Evolutionary conservation across 2,113 vertebrate species (phyloP).

Genomic region (Poeciliopsis occidentalis): DNA sequence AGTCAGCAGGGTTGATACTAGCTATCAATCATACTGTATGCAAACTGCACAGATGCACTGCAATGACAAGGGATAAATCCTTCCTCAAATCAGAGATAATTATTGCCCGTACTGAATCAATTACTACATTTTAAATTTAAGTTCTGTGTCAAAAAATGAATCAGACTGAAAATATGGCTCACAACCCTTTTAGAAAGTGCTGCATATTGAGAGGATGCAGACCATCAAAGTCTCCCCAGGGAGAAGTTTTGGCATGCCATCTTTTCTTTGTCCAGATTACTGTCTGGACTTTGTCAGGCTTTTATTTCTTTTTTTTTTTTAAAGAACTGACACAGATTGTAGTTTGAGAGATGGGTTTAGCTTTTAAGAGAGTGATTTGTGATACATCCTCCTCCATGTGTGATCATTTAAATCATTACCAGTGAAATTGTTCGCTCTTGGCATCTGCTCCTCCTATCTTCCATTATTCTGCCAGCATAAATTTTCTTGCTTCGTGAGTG

Average conservation of each 20-base stretch:
- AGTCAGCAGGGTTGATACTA: constrained; percentile 63
- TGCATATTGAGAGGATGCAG: not conserved
- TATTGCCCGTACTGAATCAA: constrained; percentile 49
- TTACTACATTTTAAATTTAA: constrained; percentile 48
- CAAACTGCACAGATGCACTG: constrained; percentile 51
- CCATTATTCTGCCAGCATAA: constrained; percentile 64
- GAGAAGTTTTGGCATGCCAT: not conserved
- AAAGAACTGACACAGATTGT: constrained; percentile 8
- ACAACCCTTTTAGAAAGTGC: not conserved
- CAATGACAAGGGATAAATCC: too few species aligned
- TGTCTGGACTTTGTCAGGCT: not conserved
- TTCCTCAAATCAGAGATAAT: too few species aligned
- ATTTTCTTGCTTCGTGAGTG: constrained; percentile 62
- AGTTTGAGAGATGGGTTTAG: constrained; percentile 22
- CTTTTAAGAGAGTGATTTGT: constrained; percentile 9
- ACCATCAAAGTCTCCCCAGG: not conserved
- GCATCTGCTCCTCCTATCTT: constrained; percentile 44
- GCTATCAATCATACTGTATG: constrained; percentile 23
- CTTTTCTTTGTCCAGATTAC: not conserved
- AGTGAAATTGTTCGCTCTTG: constrained; percentile 51
- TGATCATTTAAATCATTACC: constrained; percentile 63
- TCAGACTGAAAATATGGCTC: not conserved
- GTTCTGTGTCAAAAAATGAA: constrained; percentile 18
- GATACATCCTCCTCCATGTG: constrained; percentile 46
- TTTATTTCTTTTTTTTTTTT: too few species aligned